Evolutionary conservation across 2,797 vertebrate species (phyloP).

Genomic region (Meriones psammophilus): DNA sequence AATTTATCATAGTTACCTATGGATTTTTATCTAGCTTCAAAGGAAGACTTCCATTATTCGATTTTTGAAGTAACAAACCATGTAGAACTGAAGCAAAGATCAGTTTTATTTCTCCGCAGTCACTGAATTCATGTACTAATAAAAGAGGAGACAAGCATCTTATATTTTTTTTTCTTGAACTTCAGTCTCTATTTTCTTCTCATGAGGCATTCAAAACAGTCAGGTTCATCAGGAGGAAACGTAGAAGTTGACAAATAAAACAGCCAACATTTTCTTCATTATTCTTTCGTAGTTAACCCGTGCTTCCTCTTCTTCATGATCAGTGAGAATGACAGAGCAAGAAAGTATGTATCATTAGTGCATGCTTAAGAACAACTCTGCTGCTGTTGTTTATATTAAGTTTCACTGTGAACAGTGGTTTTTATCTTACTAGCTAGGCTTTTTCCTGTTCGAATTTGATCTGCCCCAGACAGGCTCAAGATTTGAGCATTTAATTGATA

Average conservation of each 20-base stretch:
- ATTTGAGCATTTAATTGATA: not conserved
- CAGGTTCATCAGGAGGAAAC: conserved; percentile 68
- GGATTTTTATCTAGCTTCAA: not conserved
- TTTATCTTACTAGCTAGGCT: not conserved
- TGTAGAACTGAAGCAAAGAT: not conserved
- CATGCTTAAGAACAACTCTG: conserved; percentile 53
- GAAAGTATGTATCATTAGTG: conserved; percentile 51
- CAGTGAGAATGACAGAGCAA: not conserved
- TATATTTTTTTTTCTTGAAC: not conserved
- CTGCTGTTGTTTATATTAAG: conserved; percentile 63
- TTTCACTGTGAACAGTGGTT: not conserved
- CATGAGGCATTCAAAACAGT: conserved; percentile 74
- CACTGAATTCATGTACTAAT: not conserved
- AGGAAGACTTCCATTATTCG: not conserved
- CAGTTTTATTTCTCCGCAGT: conserved; percentile 30
- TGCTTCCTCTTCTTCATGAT: conserved; percentile 52
- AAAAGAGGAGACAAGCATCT: conserved; percentile 10
- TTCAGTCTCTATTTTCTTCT: conserved; percentile 70
- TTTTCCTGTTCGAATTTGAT: not conserved
- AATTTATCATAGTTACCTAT: not conserved
- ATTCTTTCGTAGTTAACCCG: not conserved
- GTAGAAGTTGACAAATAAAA: conserved; percentile 50
- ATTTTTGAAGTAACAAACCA: conserved; percentile 49
- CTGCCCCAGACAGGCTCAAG: not conserved
- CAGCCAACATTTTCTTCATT: not conserved